Percentiles rank a stretch among this genome's conserved stretches.
Conservation (phyloP, 2,113 vertebrate genomes). For the Ptyas mucosa region DNA sequence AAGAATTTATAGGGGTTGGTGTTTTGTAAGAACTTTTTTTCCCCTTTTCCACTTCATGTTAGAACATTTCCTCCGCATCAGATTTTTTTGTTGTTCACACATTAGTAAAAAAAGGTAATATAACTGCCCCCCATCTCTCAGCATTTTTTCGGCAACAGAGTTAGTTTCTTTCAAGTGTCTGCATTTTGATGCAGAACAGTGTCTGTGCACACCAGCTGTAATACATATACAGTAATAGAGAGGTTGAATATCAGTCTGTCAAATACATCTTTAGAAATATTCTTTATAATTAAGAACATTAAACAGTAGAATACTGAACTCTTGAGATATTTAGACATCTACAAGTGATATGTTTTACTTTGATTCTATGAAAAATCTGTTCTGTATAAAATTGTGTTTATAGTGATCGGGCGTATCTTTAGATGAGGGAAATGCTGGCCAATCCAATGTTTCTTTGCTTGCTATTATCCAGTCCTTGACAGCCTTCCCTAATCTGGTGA, state of each 20-base stretch:
- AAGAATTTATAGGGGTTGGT: slow-evolving; percentile 45
- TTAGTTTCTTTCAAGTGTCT: neutral
- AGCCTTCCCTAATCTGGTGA: neutral
- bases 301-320: neutral
- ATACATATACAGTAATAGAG: neutral
- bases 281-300: neutral
- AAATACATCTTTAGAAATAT: neutral
- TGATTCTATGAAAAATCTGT: neutral
- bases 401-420: neutral
- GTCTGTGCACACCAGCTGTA: neutral
- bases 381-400: neutral
- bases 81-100: neutral
- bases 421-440: neutral
- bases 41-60: neutral
- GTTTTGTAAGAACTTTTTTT: neutral
- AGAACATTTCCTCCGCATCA: neutral
- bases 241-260: neutral
- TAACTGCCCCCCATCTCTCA: neutral
- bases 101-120: neutral
- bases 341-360: neutral
- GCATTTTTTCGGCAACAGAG: neutral
- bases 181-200: neutral
- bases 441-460: neutral
- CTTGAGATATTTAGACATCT: neutral
- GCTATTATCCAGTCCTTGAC: neutral